Percentiles rank a stretch among this genome's conserved stretches.
phyloP scores from a whole-genome alignment of 1,140 invertebrate genomes.

The Arctopsyche grandis region DNA sequence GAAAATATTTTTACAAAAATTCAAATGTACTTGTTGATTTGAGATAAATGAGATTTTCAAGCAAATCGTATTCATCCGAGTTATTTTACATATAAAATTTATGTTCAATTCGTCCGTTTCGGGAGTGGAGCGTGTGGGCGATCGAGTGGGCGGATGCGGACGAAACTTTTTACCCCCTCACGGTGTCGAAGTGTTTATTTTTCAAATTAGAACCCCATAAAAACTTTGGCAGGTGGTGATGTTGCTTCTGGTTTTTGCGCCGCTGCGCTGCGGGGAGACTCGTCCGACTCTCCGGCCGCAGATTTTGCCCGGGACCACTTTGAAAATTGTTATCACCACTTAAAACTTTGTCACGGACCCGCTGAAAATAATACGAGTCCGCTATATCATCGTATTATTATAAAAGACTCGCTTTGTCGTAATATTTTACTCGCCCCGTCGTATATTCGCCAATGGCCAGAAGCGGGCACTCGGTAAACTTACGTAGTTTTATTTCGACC shows the following conservation, averaged over 20 bases:
- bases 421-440: too few relatives aligned
- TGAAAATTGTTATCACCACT: not conserved
- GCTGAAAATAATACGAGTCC: not conserved
- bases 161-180: not conserved
- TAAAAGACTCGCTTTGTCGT: too few relatives aligned
- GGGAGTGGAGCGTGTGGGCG: not conserved
- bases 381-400: too few relatives aligned
- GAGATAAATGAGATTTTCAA: too few relatives aligned
- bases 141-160: not conserved
- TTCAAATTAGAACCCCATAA: constrained; percentile 10
- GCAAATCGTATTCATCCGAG: too few relatives aligned
- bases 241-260: not conserved
- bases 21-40: too few relatives aligned
- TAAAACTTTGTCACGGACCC: not conserved
- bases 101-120: not conserved
- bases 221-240: not conserved
- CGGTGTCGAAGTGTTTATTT: constrained; percentile 3
- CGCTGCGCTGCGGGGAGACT: not conserved
- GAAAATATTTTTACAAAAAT: too few relatives aligned
- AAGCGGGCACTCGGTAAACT: too few relatives aligned
- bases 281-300: not conserved
- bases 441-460: too few relatives aligned
- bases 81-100: not conserved
- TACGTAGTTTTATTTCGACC: too few relatives aligned
- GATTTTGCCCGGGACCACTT: not conserved